Evolutionary conservation across 2,113 vertebrate species (phyloP).

Genomic region (Campylorhamphus procurvoides): DNA sequence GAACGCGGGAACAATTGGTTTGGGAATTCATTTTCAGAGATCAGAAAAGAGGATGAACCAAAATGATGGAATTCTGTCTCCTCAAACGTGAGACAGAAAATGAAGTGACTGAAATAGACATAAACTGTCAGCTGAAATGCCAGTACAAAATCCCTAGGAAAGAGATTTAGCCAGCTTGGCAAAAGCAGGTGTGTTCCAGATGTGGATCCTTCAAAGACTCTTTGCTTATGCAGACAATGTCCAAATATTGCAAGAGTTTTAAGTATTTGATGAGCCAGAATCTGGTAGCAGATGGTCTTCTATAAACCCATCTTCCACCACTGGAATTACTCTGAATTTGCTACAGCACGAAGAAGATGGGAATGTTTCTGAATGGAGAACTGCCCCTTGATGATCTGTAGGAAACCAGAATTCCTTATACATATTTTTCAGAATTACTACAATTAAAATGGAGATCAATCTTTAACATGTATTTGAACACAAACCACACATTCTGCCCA

Average conservation of each 20-base stretch:
- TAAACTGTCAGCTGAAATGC: neutral
- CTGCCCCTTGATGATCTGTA: neutral
- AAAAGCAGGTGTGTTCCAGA: slow-evolving; percentile 38
- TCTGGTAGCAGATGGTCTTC: neutral
- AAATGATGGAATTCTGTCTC: neutral
- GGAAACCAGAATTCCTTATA: neutral
- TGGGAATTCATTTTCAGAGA: neutral
- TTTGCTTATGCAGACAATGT: neutral
- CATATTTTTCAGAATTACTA: neutral
- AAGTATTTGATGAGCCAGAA: neutral
- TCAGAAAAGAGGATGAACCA: neutral
- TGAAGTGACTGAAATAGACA: neutral
- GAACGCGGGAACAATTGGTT: neutral
- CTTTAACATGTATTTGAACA: neutral
- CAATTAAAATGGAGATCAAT: neutral
- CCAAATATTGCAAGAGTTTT: neutral
- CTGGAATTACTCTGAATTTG: neutral
- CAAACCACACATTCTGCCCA: neutral
- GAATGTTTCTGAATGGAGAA: neutral
- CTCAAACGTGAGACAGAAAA: neutral
- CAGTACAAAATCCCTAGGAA: neutral
- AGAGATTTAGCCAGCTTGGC: slow-evolving; percentile 14
- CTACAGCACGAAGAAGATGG: neutral
- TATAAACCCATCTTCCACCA: neutral
- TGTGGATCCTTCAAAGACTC: slow-evolving; percentile 12